Evolutionary conservation across 2,113 vertebrate genomes (phyloP), one percentile per base, ranked within the genome.

Genomic region (Gnathonemus echidnorhynchus): DNA sequence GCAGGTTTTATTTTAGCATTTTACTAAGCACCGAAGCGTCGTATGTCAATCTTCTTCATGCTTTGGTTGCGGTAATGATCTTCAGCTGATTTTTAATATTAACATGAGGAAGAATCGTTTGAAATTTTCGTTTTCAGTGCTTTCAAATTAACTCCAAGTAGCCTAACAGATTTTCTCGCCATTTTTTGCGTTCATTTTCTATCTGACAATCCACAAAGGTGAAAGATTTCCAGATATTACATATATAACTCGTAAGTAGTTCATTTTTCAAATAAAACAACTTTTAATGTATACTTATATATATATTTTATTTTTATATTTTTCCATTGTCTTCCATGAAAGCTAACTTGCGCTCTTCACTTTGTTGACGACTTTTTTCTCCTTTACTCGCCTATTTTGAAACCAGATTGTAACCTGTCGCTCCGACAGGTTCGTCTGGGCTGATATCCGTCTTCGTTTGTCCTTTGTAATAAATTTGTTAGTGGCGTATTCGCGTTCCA

Each of bases 381-480:
- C 98, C 96, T 99, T 99, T 89, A 99, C 98, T 91, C 98, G 97
- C 93, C 98, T 96, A 95, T 99, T 99, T 92, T 99, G 98, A 95
- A 99, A 99, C 98, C 98, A 99, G 95, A 99, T 99, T 94, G 98
- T 99, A 94, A 99, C 98, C 95, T 99, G 98, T 95, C 98, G 96
- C 95, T 99, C 98, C 90, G 98, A 99, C 94, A 99, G 96, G 92
- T 98, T 99, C 39, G 98, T 99, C 66, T 98, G 97, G 48, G 98
- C 98, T 53, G 98, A 99, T 97, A 99, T 99, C 94, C 98, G 94
- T 91, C 98, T 97, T 91, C 98, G 95, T 96, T 99, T 99, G 97
- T 99, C 98, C 95, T 99, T 99, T 92, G 98, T 99, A 96, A 99
- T 99, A 97, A 99, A 99, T 96, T 99, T 99, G 95, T 99, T 99